phyloP scores from a whole-genome alignment of 2,113 vertebrate species.

The Nibea coibor region DNA sequence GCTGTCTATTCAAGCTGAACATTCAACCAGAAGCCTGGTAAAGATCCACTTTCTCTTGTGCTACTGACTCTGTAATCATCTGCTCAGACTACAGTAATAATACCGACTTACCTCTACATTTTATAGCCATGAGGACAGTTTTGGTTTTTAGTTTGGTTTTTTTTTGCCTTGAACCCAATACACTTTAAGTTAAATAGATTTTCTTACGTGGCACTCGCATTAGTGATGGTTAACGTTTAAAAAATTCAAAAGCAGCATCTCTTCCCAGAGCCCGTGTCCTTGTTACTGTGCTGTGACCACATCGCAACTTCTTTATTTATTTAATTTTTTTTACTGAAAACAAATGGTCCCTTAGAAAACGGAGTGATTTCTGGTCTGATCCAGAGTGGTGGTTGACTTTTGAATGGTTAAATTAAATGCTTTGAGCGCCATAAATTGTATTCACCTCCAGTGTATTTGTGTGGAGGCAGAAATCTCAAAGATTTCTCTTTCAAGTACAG shows the following conservation, averaged over 20 bases:
- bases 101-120: neutral
- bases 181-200: neutral
- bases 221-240: neutral
- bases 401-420: neutral
- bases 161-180: neutral
- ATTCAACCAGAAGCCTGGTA: constrained; percentile 15
- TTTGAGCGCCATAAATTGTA: neutral
- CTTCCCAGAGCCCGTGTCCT: constrained; percentile 10
- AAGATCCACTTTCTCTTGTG: constrained; percentile 39
- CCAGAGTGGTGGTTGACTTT: neutral
- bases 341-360: neutral
- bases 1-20: constrained; percentile 31
- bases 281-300: neutral
- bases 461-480: neutral
- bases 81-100: neutral
- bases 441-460: neutral
- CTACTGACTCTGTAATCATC: constrained; percentile 10
- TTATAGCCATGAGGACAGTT: neutral
- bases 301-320: neutral
- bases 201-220: neutral
- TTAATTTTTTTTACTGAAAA: neutral
- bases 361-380: neutral
- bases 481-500: neutral
- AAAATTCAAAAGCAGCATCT: neutral
- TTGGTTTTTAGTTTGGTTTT: neutral